Conservation (phyloP, 2,888 invertebrate genomes). For the Zaprionus obscuricornis region DNA sequence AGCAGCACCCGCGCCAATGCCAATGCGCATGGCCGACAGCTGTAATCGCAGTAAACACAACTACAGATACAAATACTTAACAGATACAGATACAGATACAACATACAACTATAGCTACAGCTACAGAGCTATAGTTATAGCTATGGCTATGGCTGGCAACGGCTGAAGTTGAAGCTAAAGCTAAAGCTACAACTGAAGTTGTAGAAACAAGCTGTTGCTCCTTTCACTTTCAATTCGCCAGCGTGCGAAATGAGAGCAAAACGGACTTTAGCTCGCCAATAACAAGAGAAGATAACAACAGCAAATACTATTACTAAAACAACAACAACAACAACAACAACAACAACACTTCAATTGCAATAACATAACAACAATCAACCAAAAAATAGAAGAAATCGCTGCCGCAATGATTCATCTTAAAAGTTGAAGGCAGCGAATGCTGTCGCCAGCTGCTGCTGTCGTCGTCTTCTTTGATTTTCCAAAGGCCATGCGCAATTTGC, state of each 20-base stretch:
- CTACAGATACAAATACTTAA: not conserved
- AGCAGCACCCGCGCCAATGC: slow-evolving; percentile 62
- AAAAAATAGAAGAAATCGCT: slow-evolving; percentile 67
- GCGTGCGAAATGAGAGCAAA: slow-evolving; percentile 70
- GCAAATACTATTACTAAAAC: too few relatives aligned
- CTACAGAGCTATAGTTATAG: slow-evolving; percentile 11
- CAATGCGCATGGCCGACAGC: slow-evolving; percentile 47
- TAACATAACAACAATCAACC: slow-evolving; percentile 19
- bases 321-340: slow-evolving; percentile 28
- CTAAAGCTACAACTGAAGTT: slow-evolving; percentile 39
- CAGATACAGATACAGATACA: slow-evolving; percentile 22
- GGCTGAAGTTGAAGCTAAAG: slow-evolving; percentile 6
- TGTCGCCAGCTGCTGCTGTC: slow-evolving; percentile 27
- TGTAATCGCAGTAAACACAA: slow-evolving; percentile 25
- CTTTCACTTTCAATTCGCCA: slow-evolving; percentile 74
- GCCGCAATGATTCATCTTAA: slow-evolving; percentile 56
- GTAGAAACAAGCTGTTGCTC: slow-evolving; percentile 67
- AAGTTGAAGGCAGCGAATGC: slow-evolving; percentile 49
- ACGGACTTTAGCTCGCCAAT: slow-evolving; percentile 64
- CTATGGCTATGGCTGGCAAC: not conserved
- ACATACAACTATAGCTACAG: slow-evolving; percentile 10
- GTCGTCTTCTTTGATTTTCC: slow-evolving; percentile 60
- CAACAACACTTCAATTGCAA: slow-evolving; percentile 5
- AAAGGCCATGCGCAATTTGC: slow-evolving; percentile 59
- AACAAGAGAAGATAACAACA: slow-evolving; percentile 43